Evolutionary conservation across 2,888 invertebrate genomes (phyloP).

Genomic region (Cheilosia grossa): DNA sequence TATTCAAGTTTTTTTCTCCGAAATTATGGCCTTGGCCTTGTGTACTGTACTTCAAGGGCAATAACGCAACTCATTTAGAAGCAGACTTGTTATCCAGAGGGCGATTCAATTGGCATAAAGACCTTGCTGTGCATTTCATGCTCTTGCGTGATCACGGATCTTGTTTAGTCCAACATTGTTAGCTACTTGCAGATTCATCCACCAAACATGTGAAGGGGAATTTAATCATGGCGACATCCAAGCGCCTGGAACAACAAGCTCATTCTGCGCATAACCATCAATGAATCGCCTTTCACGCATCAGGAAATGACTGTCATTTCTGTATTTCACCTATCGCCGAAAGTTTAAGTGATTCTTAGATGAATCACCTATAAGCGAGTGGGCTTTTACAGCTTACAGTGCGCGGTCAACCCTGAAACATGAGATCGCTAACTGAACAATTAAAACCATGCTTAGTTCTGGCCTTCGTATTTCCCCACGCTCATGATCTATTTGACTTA

Average conservation of each 20-base stretch:
- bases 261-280: no score
- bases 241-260: no score
- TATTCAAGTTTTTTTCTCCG: no score
- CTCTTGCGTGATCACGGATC: background rate
- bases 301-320: no score
- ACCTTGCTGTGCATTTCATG: background rate
- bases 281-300: no score
- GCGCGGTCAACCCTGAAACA: slow-evolving; percentile 10
- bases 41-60: no score
- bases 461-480: slow-evolving; percentile 5
- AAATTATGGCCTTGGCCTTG: no score
- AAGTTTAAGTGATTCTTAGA: slow-evolving; percentile 5
- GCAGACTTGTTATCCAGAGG: no score
- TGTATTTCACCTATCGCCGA: background rate
- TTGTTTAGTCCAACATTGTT: background rate
- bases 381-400: background rate
- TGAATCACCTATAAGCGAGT: slow-evolving; percentile 10
- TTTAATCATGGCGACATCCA: background rate
- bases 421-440: background rate
- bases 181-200: background rate
- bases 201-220: background rate
- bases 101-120: no score
- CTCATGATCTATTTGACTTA: background rate
- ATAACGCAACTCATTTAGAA: no score
- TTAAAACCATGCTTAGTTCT: background rate